A percentile compares a stretch with the other conserved stretches of the same genome.
Conservation (phyloP, 64 coral and sea anemone genomes). For the Porites australiensis region DNA sequence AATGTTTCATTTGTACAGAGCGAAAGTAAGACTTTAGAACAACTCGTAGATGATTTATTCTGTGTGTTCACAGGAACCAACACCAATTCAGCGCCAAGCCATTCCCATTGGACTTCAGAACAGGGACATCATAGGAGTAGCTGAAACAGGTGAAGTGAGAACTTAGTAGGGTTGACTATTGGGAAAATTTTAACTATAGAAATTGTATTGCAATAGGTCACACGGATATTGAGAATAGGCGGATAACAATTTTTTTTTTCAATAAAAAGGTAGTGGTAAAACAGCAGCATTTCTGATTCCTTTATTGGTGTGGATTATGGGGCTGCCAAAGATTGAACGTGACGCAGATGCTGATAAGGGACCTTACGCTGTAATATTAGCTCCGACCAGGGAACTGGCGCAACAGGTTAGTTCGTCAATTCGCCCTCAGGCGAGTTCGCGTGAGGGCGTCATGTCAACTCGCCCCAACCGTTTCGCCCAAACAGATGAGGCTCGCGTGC, state of each 20-base stretch:
- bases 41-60: not conserved
- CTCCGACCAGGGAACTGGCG: constrained; percentile 58
- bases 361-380: constrained; percentile 94
- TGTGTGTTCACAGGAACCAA: constrained; percentile 81
- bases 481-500: no score
- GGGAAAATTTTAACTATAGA: no score
- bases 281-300: constrained; percentile 97
- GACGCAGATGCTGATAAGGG: constrained; percentile 91
- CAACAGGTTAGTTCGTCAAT: no score
- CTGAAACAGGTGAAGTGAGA: constrained; percentile 84
- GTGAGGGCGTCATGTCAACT: no score
- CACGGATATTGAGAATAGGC: no score
- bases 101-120: constrained; percentile 97
- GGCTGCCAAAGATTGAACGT: constrained; percentile 93
- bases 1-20: no score
- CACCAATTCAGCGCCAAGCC: constrained; percentile 97
- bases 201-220: no score
- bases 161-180: no score
- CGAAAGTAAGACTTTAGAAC: not conserved
- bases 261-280: constrained; percentile 93
- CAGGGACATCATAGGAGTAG: constrained; percentile 99
- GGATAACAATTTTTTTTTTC: not conserved
- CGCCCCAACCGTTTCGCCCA: no score
- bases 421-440: no score
- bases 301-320: constrained; percentile 96